phyloP scores from a whole-genome alignment of 2,888 invertebrate species.

The Schizotus pectinicornis region DNA sequence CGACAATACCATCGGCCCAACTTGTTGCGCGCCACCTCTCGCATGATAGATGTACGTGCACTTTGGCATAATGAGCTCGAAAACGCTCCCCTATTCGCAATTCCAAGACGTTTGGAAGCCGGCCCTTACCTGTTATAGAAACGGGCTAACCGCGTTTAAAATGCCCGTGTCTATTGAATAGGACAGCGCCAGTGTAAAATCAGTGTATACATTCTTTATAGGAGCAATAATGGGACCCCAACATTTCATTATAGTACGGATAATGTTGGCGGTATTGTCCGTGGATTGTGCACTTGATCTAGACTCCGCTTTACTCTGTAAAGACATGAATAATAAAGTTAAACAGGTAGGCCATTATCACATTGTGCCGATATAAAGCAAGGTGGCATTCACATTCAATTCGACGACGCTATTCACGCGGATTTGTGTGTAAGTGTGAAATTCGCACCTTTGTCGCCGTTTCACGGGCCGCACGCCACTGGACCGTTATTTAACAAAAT shows the following conservation, averaged over 20 bases:
- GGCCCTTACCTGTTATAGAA: constrained; percentile 32
- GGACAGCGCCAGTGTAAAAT: constrained; percentile 50
- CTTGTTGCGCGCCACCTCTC: constrained; percentile 29
- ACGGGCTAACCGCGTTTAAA: constrained; percentile 19
- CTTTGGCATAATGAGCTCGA: constrained; percentile 41
- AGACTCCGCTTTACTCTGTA: constrained; percentile 44
- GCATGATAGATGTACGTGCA: constrained; percentile 41
- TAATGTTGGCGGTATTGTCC: constrained; percentile 57
- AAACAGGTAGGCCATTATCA: constrained; percentile 57
- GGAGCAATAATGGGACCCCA: constrained; percentile 54
- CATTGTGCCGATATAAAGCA: constrained; percentile 55
- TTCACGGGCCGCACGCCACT: neutral
- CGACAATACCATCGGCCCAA: constrained; percentile 25
- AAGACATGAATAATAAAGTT: constrained; percentile 57
- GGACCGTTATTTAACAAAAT: neutral
- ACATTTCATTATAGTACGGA: constrained; percentile 57
- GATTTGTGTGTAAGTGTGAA: constrained; percentile 43
- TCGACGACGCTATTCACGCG: constrained; percentile 38
- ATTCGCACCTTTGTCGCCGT: constrained; percentile 38
- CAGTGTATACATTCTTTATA: constrained; percentile 55
- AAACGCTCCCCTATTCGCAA: constrained; percentile 37
- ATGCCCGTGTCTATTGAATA: constrained; percentile 32
- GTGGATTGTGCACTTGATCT: constrained; percentile 58
- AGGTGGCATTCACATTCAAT: constrained; percentile 50
- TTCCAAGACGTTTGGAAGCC: constrained; percentile 35